Percentiles rank a stretch among this genome's conserved stretches.
These are phyloP conservation scores for Platalea minor DNA, from an alignment of 2,797 vertebrate species.

Conservation along the genomic window DNA sequence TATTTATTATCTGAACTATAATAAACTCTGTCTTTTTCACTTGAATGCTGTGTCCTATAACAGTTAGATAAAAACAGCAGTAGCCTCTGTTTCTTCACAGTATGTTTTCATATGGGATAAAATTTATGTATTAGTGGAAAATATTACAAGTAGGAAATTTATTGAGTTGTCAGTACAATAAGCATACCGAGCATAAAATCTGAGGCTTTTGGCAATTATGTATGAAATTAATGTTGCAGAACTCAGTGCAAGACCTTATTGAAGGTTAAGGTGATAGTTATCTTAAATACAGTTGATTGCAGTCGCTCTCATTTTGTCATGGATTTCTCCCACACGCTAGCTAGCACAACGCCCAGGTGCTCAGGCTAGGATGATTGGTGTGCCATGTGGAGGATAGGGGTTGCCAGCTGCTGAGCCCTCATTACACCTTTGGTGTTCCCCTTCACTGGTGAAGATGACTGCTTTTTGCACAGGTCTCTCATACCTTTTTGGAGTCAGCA, in stretches of 20 bases:
- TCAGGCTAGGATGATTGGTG: background rate
- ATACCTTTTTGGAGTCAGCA: background rate
- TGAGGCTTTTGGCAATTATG: constrained; percentile 15
- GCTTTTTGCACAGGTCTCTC: background rate
- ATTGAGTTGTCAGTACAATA: constrained; percentile 32
- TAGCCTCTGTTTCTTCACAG: constrained; percentile 39
- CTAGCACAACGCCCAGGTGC: background rate
- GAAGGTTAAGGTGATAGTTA: background rate
- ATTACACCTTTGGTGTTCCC: background rate
- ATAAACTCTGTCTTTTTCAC: constrained; percentile 1
- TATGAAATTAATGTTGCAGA: constrained; percentile 14
- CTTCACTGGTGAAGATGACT: background rate
- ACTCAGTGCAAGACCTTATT: background rate
- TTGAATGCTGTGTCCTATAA: background rate
- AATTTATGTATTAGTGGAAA: constrained; percentile 29
- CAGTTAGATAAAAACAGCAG: constrained; percentile 1
- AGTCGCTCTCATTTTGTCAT: background rate
- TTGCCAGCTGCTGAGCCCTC: background rate
- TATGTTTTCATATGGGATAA: constrained; percentile 14
- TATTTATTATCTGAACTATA: constrained; percentile 23
- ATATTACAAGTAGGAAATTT: constrained; percentile 20
- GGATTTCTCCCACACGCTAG: fast-evolving
- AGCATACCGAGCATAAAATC: background rate
- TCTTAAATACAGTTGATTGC: background rate
- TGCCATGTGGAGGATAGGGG: background rate